These are phyloP conservation scores for Zosterops hypoxanthus DNA, from an alignment of 2,113 vertebrate species.

Conservation along the genomic window DNA sequence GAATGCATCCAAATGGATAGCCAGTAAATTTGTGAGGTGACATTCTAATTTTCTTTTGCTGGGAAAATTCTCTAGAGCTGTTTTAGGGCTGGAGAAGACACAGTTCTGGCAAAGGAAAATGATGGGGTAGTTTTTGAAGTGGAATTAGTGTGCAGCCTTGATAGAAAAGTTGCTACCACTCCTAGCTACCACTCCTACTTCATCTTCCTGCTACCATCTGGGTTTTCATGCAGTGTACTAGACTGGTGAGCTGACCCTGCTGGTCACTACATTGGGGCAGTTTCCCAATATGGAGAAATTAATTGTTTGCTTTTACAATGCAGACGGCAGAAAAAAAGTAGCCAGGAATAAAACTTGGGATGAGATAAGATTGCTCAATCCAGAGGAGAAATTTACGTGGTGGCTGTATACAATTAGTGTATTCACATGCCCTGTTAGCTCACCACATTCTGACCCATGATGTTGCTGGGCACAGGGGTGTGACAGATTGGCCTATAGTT, in stretches of 20 bases:
- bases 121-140: neutral
- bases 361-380: neutral
- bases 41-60: neutral
- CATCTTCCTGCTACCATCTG: neutral
- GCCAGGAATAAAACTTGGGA: neutral
- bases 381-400: neutral
- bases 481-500: neutral
- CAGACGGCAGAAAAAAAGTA: neutral
- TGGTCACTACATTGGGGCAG: neutral
- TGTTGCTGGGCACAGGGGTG: neutral
- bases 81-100: neutral
- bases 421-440: accelerated
- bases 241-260: neutral
- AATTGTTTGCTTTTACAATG: neutral
- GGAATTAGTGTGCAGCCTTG: neutral
- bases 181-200: neutral
- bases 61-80: neutral
- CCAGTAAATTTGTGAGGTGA: neutral
- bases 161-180: neutral
- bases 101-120: neutral
- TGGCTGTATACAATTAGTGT: neutral
- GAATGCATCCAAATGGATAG: neutral
- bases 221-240: neutral
- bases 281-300: neutral
- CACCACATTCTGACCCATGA: neutral